Conservation (phyloP, 2,888 invertebrate species). For the Drosophila pseudotalamancana region DNA sequence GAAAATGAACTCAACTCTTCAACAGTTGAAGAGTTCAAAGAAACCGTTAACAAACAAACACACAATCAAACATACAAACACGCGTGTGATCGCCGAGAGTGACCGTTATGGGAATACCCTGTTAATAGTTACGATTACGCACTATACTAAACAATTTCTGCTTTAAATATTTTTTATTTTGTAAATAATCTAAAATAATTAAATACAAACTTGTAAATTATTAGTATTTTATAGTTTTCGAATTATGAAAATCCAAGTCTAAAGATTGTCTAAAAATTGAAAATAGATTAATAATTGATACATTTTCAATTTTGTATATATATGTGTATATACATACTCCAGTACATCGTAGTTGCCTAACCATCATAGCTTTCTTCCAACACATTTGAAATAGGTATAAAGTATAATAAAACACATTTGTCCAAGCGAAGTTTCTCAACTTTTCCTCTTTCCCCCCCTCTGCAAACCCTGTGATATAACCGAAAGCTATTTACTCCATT, state of each 20-base stretch:
- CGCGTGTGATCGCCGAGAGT: not conserved
- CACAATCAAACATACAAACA: not conserved
- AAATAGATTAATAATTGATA: too few species aligned
- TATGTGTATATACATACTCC: too few species aligned
- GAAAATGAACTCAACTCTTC: not conserved
- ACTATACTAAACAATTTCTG: too few species aligned
- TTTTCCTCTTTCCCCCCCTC: not conserved
- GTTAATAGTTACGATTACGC: not conserved
- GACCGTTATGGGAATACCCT: not conserved
- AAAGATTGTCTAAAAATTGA: too few species aligned
- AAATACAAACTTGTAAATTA: too few species aligned
- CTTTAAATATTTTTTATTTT: too few species aligned
- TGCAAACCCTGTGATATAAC: not conserved
- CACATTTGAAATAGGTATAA: not conserved
- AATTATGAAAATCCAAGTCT: too few species aligned
- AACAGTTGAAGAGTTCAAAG: constrained; percentile 17
- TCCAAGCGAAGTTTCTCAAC: not conserved
- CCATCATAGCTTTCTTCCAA: not conserved
- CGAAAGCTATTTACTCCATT: constrained; percentile 2
- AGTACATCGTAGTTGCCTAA: not conserved
- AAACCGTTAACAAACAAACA: constrained; percentile 14
- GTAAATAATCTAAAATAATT: too few species aligned
- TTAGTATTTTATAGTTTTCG: too few species aligned
- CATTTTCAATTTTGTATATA: too few species aligned
- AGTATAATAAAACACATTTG: not conserved